phyloP scores from a whole-genome alignment of 2,113 vertebrate genomes.

The Indri indri region DNA sequence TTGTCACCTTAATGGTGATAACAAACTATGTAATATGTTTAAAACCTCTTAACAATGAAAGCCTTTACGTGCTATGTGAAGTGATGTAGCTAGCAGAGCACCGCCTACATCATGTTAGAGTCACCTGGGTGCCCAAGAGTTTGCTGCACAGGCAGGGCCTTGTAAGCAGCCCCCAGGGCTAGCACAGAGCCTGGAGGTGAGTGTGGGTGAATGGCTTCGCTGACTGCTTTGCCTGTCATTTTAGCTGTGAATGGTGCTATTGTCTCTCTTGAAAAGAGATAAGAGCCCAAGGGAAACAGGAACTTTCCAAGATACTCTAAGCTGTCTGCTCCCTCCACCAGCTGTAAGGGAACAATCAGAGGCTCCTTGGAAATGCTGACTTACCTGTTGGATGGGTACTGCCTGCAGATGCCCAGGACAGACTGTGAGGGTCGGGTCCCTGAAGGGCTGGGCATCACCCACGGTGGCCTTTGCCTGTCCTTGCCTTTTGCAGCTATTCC shows the following conservation, averaged over 20 bases:
- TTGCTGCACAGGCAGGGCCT: not conserved
- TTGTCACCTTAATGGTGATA: not conserved
- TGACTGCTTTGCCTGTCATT: not conserved
- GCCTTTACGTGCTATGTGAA: not conserved
- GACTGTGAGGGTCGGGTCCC: not conserved
- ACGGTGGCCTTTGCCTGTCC: not conserved
- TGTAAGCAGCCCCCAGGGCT: not conserved
- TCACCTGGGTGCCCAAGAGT: not conserved
- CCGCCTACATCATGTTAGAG: fast-evolving
- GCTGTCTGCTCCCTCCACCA: not conserved
- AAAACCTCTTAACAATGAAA: not conserved
- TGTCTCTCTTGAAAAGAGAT: not conserved
- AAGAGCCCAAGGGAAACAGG: not conserved
- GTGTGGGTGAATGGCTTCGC: no score
- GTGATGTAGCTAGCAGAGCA: not conserved
- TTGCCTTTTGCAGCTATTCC: not conserved
- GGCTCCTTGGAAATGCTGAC: not conserved
- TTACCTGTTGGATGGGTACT: not conserved
- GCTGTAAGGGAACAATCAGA: not conserved
- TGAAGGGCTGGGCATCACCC: not conserved
- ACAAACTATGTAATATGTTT: not conserved
- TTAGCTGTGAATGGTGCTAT: not conserved
- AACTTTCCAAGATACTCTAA: not conserved
- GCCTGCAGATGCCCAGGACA: not conserved
- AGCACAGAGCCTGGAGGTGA: not conserved